Evolutionary conservation across 2,888 invertebrate genomes (phyloP).

Genomic region (Tribolium freemani): DNA sequence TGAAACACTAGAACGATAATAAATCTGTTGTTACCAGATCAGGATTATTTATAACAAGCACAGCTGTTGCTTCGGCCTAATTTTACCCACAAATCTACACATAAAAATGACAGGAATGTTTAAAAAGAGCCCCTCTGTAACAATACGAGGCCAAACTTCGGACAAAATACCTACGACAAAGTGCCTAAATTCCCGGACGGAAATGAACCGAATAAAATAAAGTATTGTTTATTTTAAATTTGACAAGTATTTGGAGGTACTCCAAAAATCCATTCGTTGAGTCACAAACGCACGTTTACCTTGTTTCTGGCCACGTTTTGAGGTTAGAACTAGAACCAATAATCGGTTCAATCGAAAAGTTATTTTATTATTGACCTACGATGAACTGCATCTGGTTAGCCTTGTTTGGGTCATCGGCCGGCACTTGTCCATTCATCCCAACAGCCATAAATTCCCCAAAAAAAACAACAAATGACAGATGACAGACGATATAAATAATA

Average conservation of each 20-base stretch:
- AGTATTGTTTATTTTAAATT: conserved; percentile 51
- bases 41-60: conserved; percentile 21
- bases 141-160: conserved; percentile 4
- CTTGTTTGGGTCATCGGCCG: conserved; percentile 55
- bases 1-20: conserved; percentile 4
- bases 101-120: conserved; percentile 1
- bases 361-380: conserved; percentile 45
- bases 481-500: background rate
- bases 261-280: conserved; percentile 44
- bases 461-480: background rate
- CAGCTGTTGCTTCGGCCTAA: conserved; percentile 27
- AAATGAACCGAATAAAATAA: conserved; percentile 44
- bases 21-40: background rate
- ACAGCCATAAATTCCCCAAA: background rate
- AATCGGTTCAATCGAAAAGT: conserved; percentile 31
- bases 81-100: background rate
- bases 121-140: background rate
- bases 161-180: conserved; percentile 9
- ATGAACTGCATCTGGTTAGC: conserved; percentile 54
- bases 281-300: conserved; percentile 34
- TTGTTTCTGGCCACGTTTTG: conserved; percentile 28
- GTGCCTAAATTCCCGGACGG: conserved; percentile 32
- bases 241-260: conserved; percentile 45
- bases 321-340: conserved; percentile 30
- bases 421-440: conserved; percentile 34